Evolutionary conservation across 2,888 invertebrate genomes (phyloP).

Genomic region (Drosophila barbarae): DNA sequence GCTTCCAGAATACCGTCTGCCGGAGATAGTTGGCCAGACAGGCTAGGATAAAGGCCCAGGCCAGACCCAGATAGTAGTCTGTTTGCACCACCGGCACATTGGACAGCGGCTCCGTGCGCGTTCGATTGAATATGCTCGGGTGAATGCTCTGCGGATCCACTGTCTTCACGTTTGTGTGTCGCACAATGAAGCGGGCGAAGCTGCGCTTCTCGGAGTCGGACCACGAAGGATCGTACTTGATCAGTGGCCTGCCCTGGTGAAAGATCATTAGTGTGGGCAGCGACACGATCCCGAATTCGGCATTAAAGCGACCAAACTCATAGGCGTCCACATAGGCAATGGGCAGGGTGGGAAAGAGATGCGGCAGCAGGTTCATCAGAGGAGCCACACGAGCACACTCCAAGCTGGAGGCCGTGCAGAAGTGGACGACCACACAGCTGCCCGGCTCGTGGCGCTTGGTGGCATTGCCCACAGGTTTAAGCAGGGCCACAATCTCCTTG

Average conservation of each 20-base stretch:
- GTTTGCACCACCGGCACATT: constrained; percentile 87
- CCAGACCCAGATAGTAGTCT: constrained; percentile 89
- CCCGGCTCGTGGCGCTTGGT: constrained; percentile 83
- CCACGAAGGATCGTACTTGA: constrained; percentile 51
- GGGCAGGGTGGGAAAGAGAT: constrained; percentile 91
- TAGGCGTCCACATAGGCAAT: constrained; percentile 94
- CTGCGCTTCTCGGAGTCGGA: constrained; percentile 90
- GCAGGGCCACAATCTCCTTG: constrained; percentile 75
- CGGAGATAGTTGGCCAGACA: constrained; percentile 88
- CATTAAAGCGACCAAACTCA: constrained; percentile 90
- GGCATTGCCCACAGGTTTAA: constrained; percentile 77
- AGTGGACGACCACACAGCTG: constrained; percentile 89
- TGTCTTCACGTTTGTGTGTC: constrained; percentile 86
- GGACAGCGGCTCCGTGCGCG: constrained; percentile 83
- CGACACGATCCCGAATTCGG: constrained; percentile 94
- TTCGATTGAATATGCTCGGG: constrained; percentile 78
- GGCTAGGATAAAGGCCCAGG: constrained; percentile 91
- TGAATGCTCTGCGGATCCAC: constrained; percentile 69
- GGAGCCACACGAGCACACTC: constrained; percentile 95
- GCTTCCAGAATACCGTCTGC: constrained; percentile 87
- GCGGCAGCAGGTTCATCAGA: constrained; percentile 92
- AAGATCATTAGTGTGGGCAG: constrained; percentile 93
- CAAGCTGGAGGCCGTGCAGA: constrained; percentile 93
- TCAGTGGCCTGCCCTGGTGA: constrained; percentile 88
- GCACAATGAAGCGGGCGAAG: constrained; percentile 88